Base-by-base conservation (phyloP, 2,888 invertebrate genomes). In the Hypsopygia costalis region DNA sequence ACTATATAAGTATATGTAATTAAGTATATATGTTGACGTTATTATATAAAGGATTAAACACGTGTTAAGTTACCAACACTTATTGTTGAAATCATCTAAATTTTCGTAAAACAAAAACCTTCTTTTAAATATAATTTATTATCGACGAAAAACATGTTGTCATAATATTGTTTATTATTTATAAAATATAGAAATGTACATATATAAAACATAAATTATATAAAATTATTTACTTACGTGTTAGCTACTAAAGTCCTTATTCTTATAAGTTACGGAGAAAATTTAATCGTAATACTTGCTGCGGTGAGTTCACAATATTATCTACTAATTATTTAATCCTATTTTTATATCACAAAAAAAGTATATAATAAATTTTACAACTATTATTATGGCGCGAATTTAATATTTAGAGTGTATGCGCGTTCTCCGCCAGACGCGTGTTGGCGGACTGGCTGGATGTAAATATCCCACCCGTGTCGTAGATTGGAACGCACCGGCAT, bases 401-500 rank as follows among this genome's bases (percentile, higher is more conserved):
- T 51, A 25, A 43, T 58, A 58, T 45, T 53, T 46, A 9, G 46
- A 50, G 44, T 20, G 33, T 30, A 37, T 46, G 42, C 74, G 71
- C 66, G 69, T 53, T 63, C 62, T 55, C 70, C 58, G 61, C 56
- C 49, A 51, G 63, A 62, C 70, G 62, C 61, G 59, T 61, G 66
- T 54, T 63, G 58, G 63, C 69, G 60, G 61, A 85, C 82, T 82
- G 80, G 68, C 71, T 56, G 54, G 57, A 58, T 63, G 64, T 62
- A 70, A 74, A 63, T 38, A 38, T 39, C 39, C 39, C 33, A 66
- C 54, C 52, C 63, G 58, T 63, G 69, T 66, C 66, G 7, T 58
- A 68, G 72, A 74, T 74, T 64, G 74, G 68, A 76, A 72, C 72
- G 75, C 69, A 76, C 82, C 71, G 73, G 80, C 69, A 69, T 77